A percentile compares a stretch with the other conserved stretches of the same genome.
These are phyloP conservation scores for Himalopsyche kuldschensis DNA, from an alignment of 2,888 invertebrate species.

Conservation along the genomic window DNA sequence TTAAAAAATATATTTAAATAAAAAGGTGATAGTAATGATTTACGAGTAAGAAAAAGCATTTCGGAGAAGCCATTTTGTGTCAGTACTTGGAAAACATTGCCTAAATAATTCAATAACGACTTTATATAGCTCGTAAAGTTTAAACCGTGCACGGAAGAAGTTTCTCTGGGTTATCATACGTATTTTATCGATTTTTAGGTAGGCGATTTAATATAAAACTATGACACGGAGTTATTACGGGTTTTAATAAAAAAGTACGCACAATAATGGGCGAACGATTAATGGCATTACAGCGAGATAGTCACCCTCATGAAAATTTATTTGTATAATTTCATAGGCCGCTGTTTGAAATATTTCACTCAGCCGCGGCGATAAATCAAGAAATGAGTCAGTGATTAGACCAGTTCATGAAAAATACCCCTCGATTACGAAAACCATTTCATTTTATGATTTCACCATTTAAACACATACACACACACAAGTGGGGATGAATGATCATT, in stretches of 20 bases:
- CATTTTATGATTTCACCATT: constrained; percentile 33
- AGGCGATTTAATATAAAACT: neutral
- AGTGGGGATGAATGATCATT: neutral
- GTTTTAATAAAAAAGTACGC: neutral
- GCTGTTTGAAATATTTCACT: neutral
- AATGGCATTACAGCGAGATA: neutral
- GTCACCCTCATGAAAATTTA: neutral
- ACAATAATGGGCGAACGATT: neutral
- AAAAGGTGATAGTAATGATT: no score
- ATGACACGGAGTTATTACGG: neutral
- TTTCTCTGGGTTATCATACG: neutral
- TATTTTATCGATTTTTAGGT: neutral
- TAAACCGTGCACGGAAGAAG: neutral
- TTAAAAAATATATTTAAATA: no score
- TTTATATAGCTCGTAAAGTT: neutral
- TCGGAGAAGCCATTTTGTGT: no score
- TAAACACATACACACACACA: constrained; percentile 1
- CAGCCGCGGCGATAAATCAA: constrained; percentile 18
- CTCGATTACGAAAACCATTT: constrained; percentile 33
- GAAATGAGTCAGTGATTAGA: constrained; percentile 36
- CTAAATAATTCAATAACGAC: no score
- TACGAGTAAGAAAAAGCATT: no score
- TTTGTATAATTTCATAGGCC: neutral
- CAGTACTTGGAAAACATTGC: no score
- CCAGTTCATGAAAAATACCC: constrained; percentile 31